phyloP scores from a whole-genome alignment of 2,797 vertebrate species.

The Enteromius argenteus region DNA sequence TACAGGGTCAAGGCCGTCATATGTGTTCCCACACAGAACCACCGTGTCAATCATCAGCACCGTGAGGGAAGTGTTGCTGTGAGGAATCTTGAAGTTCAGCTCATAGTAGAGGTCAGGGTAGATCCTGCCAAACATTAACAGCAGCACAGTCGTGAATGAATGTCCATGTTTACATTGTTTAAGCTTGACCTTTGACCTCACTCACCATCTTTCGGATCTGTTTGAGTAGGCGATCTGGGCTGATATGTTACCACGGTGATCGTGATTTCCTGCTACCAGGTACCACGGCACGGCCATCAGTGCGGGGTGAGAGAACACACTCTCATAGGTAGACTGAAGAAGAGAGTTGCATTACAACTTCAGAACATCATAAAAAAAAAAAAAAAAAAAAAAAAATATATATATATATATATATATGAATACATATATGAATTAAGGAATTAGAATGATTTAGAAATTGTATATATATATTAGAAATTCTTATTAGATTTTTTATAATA shows the following conservation, averaged over 20 bases:
- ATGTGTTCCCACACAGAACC: constrained; percentile 75
- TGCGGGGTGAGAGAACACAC: constrained; percentile 70
- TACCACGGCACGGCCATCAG: constrained; percentile 71
- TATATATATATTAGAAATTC: too few species aligned
- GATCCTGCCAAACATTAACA: constrained; percentile 63
- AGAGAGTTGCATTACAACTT: neutral
- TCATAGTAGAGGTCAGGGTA: constrained; percentile 73
- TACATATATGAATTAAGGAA: too few species aligned
- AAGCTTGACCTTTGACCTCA: neutral
- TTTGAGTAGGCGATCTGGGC: constrained; percentile 75
- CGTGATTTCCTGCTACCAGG: constrained; percentile 75
- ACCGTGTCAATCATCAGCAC: constrained; percentile 78
- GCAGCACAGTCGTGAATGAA: neutral
- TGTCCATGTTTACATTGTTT: neutral
- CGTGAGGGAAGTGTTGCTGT: constrained; percentile 65
- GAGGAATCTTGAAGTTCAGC: constrained; percentile 68
- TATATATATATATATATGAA: too few species aligned
- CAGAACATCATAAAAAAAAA: neutral
- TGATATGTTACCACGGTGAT: constrained; percentile 73
- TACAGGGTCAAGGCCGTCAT: constrained; percentile 64
- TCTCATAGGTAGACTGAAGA: constrained; percentile 71
- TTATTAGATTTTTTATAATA: too few species aligned
- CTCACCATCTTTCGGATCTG: constrained; percentile 72
- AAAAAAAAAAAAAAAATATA: too few species aligned
- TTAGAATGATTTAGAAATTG: too few species aligned